Evolutionary conservation across 2,797 vertebrate genomes (phyloP), one percentile per base, ranked within the genome.

Genomic region (Pogonophryne albipinna): DNA sequence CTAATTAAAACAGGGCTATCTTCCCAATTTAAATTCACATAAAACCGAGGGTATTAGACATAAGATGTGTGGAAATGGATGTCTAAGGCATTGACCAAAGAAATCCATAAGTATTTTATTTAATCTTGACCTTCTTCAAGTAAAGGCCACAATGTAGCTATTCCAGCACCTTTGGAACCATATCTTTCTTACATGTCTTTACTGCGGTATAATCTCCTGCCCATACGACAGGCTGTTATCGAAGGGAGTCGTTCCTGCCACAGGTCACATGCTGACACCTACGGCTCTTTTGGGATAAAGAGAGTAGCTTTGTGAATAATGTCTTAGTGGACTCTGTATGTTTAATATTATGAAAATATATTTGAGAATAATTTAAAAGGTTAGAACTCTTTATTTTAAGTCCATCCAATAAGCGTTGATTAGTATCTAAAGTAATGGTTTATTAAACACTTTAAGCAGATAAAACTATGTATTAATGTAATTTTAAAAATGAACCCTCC

Each of bases 1-100:
- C 68, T 87, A 85, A 90, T 89, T 89, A 88, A 87, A 88, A 85
- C 45, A 70, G 76, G 76, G 78, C 59, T 70, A 61, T 79, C 41
- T 66, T 23, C 56, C 50, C 55, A 75, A 69, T 79, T 53, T 56
- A 80, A 53, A 87, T 75, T 83, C 80, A 83, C 52, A 62, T 52
- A 66, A 52, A 76, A 71, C 16, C 2, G 15, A 64, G 51, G 47
- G 66, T 73, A 42, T 68, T 47, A 56, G 45, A 74, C 15, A 47
- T 71, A 27, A 50, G 27, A 80, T 27, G 50, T 50, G 66, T 71
- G 63, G 69, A 46, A 60, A 66, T 58, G 0, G 41, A 12, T 74
- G 19, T 62, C 14, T 50, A 3, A 47, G 12, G 63, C 27, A 56
- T 14, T 38, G 34, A 38, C 8, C 6, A 38, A 60, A 61, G 42